phyloP scores from a whole-genome alignment of 2,888 invertebrate species.

The Catocala sponsa region DNA sequence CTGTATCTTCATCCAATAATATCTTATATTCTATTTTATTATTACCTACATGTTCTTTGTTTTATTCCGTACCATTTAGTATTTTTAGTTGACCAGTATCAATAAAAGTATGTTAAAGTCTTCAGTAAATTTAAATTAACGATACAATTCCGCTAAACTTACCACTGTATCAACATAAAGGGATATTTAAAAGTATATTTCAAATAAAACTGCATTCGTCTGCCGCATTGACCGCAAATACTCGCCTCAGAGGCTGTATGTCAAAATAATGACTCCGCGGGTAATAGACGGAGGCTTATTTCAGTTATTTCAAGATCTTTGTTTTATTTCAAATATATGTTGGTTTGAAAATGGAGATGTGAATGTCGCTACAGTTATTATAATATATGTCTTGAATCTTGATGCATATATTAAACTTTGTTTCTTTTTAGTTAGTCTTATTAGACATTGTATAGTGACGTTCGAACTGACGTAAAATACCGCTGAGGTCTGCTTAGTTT shows the following conservation, averaged over 20 bases:
- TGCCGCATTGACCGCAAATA: conserved; percentile 84
- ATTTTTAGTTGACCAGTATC: neutral
- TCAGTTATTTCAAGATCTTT: conserved; percentile 40
- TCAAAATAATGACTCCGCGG: conserved; percentile 84
- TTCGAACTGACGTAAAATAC: too few relatives aligned
- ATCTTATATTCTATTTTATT: neutral
- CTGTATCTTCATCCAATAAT: neutral
- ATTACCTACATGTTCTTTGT: neutral
- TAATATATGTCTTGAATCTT: neutral
- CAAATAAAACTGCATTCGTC: conserved; percentile 78
- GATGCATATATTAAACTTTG: neutral
- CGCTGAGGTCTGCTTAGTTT: too few relatives aligned
- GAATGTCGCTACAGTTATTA: conserved; percentile 10
- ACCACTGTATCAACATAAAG: conserved; percentile 71
- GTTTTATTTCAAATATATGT: conserved; percentile 47
- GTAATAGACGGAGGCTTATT: conserved; percentile 68
- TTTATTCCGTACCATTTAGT: neutral
- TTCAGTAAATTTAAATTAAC: conserved; percentile 19
- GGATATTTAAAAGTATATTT: conserved; percentile 78
- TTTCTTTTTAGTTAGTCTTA: neutral
- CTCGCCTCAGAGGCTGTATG: conserved; percentile 77
- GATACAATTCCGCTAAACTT: conserved; percentile 53
- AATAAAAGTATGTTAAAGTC: neutral
- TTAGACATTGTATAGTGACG: neutral
- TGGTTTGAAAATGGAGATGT: conserved; percentile 38